Evolutionary conservation across 2,113 vertebrate species (phyloP), one percentile per base, ranked within the genome.

Genomic region (Motacilla alba): DNA sequence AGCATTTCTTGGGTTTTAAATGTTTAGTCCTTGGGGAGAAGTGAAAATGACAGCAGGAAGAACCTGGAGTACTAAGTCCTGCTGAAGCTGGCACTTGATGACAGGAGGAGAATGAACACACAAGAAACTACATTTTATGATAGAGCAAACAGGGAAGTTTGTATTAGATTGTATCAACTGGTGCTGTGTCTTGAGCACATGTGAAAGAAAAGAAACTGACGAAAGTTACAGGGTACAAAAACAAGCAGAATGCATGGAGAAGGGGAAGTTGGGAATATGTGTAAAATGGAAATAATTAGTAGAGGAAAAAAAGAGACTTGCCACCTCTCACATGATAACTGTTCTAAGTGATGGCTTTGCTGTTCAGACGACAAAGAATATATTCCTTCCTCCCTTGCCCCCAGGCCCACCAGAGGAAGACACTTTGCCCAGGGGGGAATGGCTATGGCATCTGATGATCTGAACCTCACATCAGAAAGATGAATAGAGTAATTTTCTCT

Each of bases 21-120:
- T 73, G 91, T 93, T 93, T 90, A 88, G 84, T 90, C 92, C 86
- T 63, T 35, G 16, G 88, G 66, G 86, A 81, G 81, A 96, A 97
- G 82, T 87, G 81, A 93, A 96, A 95, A 97, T 94, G 95, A 95
- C 94, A 95, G 94, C 90, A 92, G 95, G 95, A 97, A 97, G 93
- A 94, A 94, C 79, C 93, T 90, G 92, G 89, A 82, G 80, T 80
- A 95, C 68, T 79, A 89, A 97, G 83, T 76, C 33, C 79, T 47
- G 80, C 85, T 84, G 76, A 82, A 90, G 80, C 74, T 96, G 89
- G 92, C 91, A 88, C 85, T 91, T 70, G 96, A 96, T 97, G 94
- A 95, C 94, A 95, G 93, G 91, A 95, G 87, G 35, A 46, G 91
- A 95, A 90, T 26, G 94, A 95, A 90, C 75, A 89, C 73, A 69